phyloP scores from a whole-genome alignment of 1,140 invertebrate genomes.

The Schmidtea mediterranea region DNA sequence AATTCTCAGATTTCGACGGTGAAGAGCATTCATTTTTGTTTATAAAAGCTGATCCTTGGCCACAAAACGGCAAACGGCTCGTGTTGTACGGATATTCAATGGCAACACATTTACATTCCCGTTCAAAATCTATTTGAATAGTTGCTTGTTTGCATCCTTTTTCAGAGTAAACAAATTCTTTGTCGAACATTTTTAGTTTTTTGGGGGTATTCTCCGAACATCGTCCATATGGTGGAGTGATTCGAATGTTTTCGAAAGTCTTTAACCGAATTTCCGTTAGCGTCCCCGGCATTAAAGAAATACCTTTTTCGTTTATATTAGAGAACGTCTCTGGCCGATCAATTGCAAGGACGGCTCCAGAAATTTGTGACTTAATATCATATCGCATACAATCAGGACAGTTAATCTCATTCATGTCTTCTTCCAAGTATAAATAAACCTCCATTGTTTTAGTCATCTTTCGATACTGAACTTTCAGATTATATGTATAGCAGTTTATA shows the following conservation, averaged over 20 bases:
- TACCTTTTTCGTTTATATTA: not conserved
- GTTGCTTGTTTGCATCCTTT: not conserved
- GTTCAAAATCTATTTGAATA: not conserved
- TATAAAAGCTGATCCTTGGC: not conserved
- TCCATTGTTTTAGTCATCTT: not conserved
- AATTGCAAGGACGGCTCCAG: not conserved
- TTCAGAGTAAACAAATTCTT: conserved; percentile 2
- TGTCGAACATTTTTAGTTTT: not conserved
- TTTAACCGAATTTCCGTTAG: not conserved
- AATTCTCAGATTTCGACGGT: not conserved
- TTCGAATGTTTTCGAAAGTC: not conserved
- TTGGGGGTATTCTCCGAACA: conserved; percentile 1
- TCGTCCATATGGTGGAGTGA: conserved; percentile 1
- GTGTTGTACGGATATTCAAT: not conserved
- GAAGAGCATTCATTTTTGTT: not conserved
- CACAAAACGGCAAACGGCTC: not conserved
- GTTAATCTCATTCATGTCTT: not conserved
- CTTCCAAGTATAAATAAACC: not conserved
- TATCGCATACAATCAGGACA: not conserved
- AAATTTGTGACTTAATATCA: conserved; percentile 2
- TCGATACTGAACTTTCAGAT: not conserved
- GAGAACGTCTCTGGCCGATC: not conserved
- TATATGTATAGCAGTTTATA: conserved; percentile 2
- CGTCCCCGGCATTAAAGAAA: not conserved
- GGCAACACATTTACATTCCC: not conserved